Conservation (phyloP, 2,888 invertebrate genomes). For the Drosophila picticornis region DNA sequence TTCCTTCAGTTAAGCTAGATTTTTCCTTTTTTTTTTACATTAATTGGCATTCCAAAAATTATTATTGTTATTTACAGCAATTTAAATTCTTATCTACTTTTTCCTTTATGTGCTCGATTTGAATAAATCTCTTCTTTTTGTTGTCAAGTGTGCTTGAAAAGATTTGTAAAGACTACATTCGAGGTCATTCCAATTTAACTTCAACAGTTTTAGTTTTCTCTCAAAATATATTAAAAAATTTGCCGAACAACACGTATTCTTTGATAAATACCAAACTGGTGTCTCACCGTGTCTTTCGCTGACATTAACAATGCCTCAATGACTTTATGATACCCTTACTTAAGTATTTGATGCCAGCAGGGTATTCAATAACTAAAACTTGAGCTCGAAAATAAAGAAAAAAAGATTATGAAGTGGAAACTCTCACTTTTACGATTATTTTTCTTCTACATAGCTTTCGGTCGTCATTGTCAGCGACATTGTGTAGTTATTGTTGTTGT, state of each 20-base stretch:
- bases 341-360: constrained; percentile 5
- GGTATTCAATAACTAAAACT: constrained; percentile 45
- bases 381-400: constrained; percentile 26
- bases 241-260: neutral
- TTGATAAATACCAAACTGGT: neutral
- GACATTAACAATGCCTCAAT: neutral
- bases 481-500: neutral
- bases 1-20: too few species aligned
- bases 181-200: neutral
- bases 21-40: too few species aligned
- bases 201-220: neutral
- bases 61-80: neutral
- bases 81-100: neutral
- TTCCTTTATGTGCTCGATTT: neutral
- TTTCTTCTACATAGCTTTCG: constrained; percentile 75
- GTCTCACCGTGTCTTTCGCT: neutral
- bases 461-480: constrained; percentile 59
- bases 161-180: neutral
- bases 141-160: neutral
- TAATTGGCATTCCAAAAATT: neutral
- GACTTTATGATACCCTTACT: neutral
- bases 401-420: constrained; percentile 77
- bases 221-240: neutral
- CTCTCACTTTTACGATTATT: constrained; percentile 82
- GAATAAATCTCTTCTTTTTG: neutral